phyloP scores from a whole-genome alignment of 2,113 vertebrate genomes.

The mouse (Mus musculus) region GRCm39 chr2:172063501-172064000 shows the following conservation, averaged over 20 bases:
- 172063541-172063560: too few relatives aligned
- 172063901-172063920: neutral
- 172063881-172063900: neutral
- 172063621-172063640: too few relatives aligned
- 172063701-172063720: neutral
- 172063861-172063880: neutral
- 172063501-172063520: too few relatives aligned
- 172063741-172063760: neutral
- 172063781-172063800: conserved; percentile 59
- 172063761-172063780: conserved; percentile 65
- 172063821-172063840: neutral
- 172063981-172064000: neutral
- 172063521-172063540: too few relatives aligned
- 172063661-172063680: neutral
- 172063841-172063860: neutral
- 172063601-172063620: too few relatives aligned
- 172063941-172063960: neutral
- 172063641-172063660: neutral
- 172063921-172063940: neutral
- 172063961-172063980: neutral
- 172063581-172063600: too few relatives aligned
- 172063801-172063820: fast-evolving
- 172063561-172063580: too few relatives aligned
- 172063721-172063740: too few relatives aligned
- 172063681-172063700: neutral